phyloP scores from a whole-genome alignment of 2,113 vertebrate genomes.

The pig (Sus scrofa) region T2T-Sscrofa CM000824.6:138411001-138411500 shows the following conservation, averaged over 20 bases:
- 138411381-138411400: not conserved
- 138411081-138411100: not conserved
- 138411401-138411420: not conserved
- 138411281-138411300: not conserved
- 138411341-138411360: not conserved
- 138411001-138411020: not conserved
- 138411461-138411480: not conserved
- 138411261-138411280: not conserved
- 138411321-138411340: not conserved
- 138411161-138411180: not conserved
- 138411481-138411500: not conserved
- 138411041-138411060: not conserved
- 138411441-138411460: not conserved
- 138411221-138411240: not conserved
- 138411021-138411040: not conserved
- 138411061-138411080: not conserved
- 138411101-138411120: not conserved
- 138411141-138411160: not conserved
- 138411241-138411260: not conserved
- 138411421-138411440: not conserved
- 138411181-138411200: not conserved
- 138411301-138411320: not conserved
- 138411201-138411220: not conserved
- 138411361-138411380: conserved; percentile 24
- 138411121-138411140: not conserved